Evolutionary conservation across 2,797 vertebrate genomes (phyloP).

Genomic region (Enteromius trimaculatus): DNA sequence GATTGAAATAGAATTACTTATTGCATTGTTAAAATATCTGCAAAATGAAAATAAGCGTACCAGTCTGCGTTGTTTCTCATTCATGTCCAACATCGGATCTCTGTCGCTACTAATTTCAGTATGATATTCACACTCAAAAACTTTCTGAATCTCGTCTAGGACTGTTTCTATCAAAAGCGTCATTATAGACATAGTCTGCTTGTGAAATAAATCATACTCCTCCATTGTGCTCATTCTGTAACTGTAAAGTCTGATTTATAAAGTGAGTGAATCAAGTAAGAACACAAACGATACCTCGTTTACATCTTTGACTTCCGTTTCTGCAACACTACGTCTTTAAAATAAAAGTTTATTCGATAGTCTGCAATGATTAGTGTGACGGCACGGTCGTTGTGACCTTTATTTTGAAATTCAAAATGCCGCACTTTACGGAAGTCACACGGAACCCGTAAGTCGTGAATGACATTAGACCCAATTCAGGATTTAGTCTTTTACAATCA

Average conservation of each 20-base stretch:
- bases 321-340: not conserved
- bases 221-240: constrained; percentile 21
- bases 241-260: not conserved
- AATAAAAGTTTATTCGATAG: not conserved
- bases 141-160: constrained; percentile 42
- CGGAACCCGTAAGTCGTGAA: not conserved
- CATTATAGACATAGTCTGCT: constrained; percentile 41
- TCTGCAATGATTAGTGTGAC: too few relatives aligned
- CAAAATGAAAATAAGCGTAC: constrained; percentile 13
- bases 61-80: constrained; percentile 14
- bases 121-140: constrained; percentile 13
- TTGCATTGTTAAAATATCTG: not conserved
- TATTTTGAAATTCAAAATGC: not conserved
- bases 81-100: not conserved
- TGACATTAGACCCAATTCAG: not conserved
- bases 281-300: not conserved
- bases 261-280: not conserved
- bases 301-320: not conserved
- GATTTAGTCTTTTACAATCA: not conserved
- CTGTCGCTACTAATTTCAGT: not conserved
- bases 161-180: constrained; percentile 43
- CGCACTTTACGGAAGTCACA: not conserved
- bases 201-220: constrained; percentile 38
- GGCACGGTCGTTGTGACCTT: not conserved
- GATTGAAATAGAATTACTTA: too few relatives aligned